Evolutionary conservation across 2,797 vertebrate species (phyloP), one percentile per base, ranked within the genome.

Genomic region (Phataginus tricuspis): DNA sequence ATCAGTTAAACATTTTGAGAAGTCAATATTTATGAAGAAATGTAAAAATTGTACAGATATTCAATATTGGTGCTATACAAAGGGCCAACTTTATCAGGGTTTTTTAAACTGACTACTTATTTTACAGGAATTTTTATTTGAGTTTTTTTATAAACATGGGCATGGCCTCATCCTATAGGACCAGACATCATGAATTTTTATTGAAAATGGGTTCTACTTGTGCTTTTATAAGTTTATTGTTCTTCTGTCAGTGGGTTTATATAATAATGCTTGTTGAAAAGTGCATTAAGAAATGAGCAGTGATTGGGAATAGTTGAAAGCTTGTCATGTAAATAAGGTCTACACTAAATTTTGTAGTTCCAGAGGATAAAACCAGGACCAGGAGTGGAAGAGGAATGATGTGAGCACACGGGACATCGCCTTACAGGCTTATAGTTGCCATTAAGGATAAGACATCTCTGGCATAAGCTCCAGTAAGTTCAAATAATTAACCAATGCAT

Each of bases 221-320:
- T 88, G 66, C 21, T 88, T 96, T 87, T 90, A 57, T 71, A 82
- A 77, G 18, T 66, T 80, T 71, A 72, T 66, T 84, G 7, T 66
- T 93, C 53, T 85, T 94, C 11, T 87, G 3, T 55, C 84, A 91
- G 34, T 94, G 11, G 1, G 78, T 78, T 90, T 94, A 84, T 10
- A 61, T 34, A 90, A 75, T 85, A n/a, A 69, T 90, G 4, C 7
- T 85, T 83, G 37, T 45, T 68, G 57, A 78, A 96, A 92, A 87
- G 61, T 78, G 12, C 7, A 90, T 27, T 88, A 42, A 90, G 39
- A 96, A 87, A 63, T 82, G 34, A 96, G 16, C 39, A 53, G 2
- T n/a, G n/a, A 90, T 34, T 90, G 77, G 49, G 72, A 91, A 95
- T 53, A 91, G 55, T 53, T 91, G 68, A 91, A 91, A 74, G 55